Percentiles rank a stretch among this genome's conserved stretches.
These are phyloP conservation scores for Cygnus atratus DNA, from an alignment of 2,113 vertebrate genomes.

Conservation along the genomic window DNA sequence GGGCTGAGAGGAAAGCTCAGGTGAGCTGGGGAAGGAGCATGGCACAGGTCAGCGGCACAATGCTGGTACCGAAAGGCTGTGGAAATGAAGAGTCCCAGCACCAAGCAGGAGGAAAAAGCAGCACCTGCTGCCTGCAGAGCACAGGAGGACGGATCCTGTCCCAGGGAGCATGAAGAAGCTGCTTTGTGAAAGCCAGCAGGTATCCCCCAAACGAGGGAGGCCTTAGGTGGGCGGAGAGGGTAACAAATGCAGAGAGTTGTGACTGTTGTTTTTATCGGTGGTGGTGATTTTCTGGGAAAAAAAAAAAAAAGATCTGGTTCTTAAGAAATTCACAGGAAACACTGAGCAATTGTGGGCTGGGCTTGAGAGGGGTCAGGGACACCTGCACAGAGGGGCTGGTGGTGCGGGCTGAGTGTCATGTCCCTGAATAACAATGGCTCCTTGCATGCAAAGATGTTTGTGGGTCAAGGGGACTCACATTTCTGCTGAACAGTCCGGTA, in stretches of 20 bases:
- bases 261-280: not conserved
- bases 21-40: fast-evolving
- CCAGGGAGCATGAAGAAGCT: not conserved
- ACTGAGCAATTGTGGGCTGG: not conserved
- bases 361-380: too few relatives aligned
- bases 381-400: not conserved
- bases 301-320: not conserved
- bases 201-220: too few relatives aligned
- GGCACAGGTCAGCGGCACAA: fast-evolving
- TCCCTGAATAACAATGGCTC: not conserved
- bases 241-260: not conserved
- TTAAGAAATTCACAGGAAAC: not conserved
- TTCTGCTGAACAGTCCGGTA: not conserved
- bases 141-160: not conserved
- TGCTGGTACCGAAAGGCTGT: fast-evolving
- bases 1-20: not conserved
- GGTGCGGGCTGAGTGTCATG: too few relatives aligned
- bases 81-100: not conserved
- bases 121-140: not conserved
- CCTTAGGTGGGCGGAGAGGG: not conserved
- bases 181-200: not conserved
- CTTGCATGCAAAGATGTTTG: not conserved
- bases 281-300: not conserved
- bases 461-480: fast-evolving
- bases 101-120: not conserved